phyloP scores from a whole-genome alignment of 1,140 invertebrate species.

The Heliconius himera region DNA sequence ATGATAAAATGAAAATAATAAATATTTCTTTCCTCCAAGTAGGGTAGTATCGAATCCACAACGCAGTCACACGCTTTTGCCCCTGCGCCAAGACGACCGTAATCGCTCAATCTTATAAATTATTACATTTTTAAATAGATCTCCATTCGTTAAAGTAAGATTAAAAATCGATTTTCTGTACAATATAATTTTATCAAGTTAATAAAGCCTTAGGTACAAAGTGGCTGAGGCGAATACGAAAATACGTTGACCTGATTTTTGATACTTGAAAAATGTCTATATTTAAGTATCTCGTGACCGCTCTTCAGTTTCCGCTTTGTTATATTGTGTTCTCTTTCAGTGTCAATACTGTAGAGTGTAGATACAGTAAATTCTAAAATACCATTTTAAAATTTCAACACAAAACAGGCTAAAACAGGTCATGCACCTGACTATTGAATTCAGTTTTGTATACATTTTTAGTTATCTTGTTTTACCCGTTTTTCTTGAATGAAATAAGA shows the following conservation, averaged over 20 bases:
- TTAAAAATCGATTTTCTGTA: neutral
- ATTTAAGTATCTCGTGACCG: neutral
- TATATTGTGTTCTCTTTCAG: neutral
- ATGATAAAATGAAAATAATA: no score
- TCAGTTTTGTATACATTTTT: neutral
- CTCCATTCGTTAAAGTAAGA: no score
- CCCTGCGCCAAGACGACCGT: no score
- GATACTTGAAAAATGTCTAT: slow-evolving; percentile 14
- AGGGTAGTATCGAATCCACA: no score
- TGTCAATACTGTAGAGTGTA: neutral
- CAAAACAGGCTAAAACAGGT: neutral
- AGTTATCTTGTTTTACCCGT: neutral
- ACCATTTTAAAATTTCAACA: neutral
- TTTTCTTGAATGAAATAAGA: neutral
- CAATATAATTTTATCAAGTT: neutral
- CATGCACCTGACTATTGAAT: neutral
- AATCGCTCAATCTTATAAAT: no score
- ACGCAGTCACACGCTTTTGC: no score
- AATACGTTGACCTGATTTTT: neutral
- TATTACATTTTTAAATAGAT: no score
- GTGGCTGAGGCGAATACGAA: neutral
- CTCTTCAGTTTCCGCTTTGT: neutral
- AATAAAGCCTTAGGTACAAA: neutral
- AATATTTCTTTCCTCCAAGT: no score
- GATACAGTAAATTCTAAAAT: neutral